Percentiles rank a stretch among this genome's conserved stretches.
Evolutionary conservation across 2,888 invertebrate genomes (phyloP).

Genomic region (Ormyrus rosae): DNA sequence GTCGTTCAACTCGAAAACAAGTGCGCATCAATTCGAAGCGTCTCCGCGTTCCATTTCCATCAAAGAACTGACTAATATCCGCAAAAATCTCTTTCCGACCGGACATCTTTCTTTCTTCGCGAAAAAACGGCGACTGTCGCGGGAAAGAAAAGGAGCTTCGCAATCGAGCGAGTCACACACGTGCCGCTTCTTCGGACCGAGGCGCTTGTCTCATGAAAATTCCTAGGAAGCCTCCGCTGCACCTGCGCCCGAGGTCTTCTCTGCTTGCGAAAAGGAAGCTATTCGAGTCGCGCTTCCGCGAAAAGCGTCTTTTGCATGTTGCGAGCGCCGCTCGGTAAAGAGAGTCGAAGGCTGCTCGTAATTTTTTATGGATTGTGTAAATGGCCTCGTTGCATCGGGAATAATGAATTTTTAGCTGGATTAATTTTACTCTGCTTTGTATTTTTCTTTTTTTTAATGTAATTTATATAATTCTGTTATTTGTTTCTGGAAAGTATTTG

Average conservation of each 20-base stretch:
- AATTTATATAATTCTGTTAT: too few relatives aligned
- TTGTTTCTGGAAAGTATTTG: too few relatives aligned
- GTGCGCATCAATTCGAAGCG: conserved; percentile 8
- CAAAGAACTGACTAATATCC: neutral
- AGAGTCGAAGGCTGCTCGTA: too few relatives aligned
- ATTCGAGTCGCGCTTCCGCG: conserved; percentile 13
- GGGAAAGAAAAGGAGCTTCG: conserved; percentile 5
- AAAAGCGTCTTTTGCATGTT: neutral
- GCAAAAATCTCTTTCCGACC: conserved; percentile 17
- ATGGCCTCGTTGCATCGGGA: too few relatives aligned
- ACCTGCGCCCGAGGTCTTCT: conserved; percentile 27
- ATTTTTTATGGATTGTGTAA: too few relatives aligned
- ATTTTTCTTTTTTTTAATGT: too few relatives aligned
- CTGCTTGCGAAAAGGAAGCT: conserved; percentile 27
- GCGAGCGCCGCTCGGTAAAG: too few relatives aligned
- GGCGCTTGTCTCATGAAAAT: conserved; percentile 30
- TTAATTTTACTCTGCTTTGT: too few relatives aligned
- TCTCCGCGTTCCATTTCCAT: conserved; percentile 11
- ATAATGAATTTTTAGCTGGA: too few relatives aligned
- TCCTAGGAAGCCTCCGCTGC: conserved; percentile 31
- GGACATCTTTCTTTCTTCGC: neutral
- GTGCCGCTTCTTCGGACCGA: conserved; percentile 28
- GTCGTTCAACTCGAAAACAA: too few relatives aligned
- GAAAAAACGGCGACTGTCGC: conserved; percentile 1
- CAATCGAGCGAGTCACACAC: conserved; percentile 13